These are phyloP conservation scores for Periphyllus acericola DNA, from an alignment of 2,888 invertebrate genomes.

Conservation along the genomic window DNA sequence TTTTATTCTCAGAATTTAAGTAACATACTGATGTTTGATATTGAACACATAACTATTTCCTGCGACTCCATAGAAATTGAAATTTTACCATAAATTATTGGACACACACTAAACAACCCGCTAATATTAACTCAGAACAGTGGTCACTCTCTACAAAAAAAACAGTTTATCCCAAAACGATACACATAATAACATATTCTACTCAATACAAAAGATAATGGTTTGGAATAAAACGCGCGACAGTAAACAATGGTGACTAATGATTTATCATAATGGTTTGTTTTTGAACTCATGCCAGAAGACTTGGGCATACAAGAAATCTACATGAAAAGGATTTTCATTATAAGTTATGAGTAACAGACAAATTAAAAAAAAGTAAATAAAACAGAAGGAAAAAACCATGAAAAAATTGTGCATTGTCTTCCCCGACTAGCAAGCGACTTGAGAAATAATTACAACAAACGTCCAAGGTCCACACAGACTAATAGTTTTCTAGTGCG, in stretches of 20 bases:
- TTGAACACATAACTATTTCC: not conserved
- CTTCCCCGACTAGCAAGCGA: not conserved
- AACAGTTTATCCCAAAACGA: not conserved
- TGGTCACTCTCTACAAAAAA: not conserved
- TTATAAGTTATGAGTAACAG: not conserved
- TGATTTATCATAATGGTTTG: not conserved
- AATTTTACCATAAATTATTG: not conserved
- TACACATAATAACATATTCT: not conserved
- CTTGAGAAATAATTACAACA: too few species aligned
- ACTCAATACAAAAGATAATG: not conserved
- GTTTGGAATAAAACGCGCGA: not conserved
- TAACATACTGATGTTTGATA: too few species aligned
- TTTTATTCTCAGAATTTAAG: not conserved
- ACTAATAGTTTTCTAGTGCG: too few species aligned
- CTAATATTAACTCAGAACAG: not conserved
- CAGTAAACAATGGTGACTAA: not conserved
- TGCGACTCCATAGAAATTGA: not conserved
- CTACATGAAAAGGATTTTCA: not conserved
- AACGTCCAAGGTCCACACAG: too few species aligned
- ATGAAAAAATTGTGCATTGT: not conserved
- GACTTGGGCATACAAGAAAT: not conserved
- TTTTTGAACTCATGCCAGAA: conserved; percentile 4
- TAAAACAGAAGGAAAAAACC: not conserved
- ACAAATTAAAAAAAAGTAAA: not conserved
- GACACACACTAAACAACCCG: too few species aligned